Evolutionary conservation across 2,113 vertebrate genomes (phyloP).

Genomic region (Dinomys branickii): DNA sequence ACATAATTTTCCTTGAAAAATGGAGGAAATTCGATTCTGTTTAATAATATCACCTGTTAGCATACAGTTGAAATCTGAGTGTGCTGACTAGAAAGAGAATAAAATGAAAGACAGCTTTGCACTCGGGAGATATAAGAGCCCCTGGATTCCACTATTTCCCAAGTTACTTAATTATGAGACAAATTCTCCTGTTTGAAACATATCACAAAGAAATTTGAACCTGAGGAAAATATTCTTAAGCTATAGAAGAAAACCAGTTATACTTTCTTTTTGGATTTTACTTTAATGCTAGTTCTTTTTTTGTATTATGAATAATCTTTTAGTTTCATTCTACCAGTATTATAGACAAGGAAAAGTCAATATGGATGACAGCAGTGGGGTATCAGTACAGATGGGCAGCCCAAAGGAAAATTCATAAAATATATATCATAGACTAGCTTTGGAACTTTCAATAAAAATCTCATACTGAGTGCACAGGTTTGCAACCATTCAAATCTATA

Average conservation of each 20-base stretch:
- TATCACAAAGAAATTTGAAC: conserved; percentile 48
- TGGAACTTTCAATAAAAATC: conserved; percentile 53
- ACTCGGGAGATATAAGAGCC: background rate
- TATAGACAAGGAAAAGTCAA: conserved; percentile 35
- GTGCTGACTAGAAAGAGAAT: background rate
- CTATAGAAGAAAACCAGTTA: conserved; percentile 4
- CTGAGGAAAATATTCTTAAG: background rate
- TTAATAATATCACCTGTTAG: background rate
- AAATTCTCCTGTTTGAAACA: background rate
- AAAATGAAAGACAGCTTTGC: conserved; percentile 34
- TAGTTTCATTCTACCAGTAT: conserved; percentile 3
- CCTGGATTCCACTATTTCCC: background rate
- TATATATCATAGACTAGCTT: conserved; percentile 46
- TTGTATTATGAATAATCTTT: conserved; percentile 53
- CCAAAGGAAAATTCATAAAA: conserved; percentile 66
- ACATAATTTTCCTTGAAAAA: background rate
- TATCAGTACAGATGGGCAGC: conserved; percentile 28
- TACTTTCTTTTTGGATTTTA: background rate
- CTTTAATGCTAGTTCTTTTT: background rate
- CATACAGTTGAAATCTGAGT: background rate
- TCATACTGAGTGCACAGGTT: background rate
- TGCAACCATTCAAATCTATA: background rate
- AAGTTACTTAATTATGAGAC: conserved; percentile 21
- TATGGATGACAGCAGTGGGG: background rate
- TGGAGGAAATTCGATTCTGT: background rate